Base-by-base conservation (phyloP, 2,888 invertebrate species). In the Drosophila buzzatii region DNA sequence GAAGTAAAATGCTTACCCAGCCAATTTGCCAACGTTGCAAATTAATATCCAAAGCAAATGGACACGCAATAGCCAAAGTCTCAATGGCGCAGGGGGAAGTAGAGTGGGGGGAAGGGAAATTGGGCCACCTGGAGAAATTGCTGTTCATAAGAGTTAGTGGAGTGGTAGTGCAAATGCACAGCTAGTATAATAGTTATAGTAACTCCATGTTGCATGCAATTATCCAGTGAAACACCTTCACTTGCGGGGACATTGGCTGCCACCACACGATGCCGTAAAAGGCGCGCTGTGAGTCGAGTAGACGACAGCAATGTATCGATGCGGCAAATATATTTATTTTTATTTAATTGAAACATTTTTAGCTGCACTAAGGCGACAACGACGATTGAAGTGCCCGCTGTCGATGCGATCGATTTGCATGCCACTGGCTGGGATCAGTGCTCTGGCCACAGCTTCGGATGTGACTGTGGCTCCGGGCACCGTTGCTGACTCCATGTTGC, bases 301-400 rank as follows among this genome's bases (percentile, higher is more conserved):
- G 84, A 76, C 78, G 42, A 14, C 5, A 12, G 41, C 27, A 51
- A 20, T 39, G 20, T 31, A 57, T 57, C 20, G 69, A 31, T 42
- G 68, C 23, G 39, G 58, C 35, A 18, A 42, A 18, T 42, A 39
- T 51, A 74, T 74, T 78, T 67, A 77, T 77, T 78, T 89, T 79
- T 79, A 73, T 86, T 86, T 89, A 86, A 89, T 86, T 86, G 87
- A 86, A 89, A 86, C 87, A 86, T 83, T 89, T 86, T 82, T 89
- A 89, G 89, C 75, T 70, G 73, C 82, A 56, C 51, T 60, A 49
- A 72, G 73, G 81, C 70, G 78, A 80, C 87, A 85, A 71, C 70
- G 27, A 45, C 89, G 84, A 85, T 88, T 85, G 84, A 85, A 88
- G 89, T 88, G 82, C 73, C 87, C 66, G 70, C 63, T 73, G 76